Conservation (phyloP, 2,888 invertebrate species). For the Cryptocephalus moraei region DNA sequence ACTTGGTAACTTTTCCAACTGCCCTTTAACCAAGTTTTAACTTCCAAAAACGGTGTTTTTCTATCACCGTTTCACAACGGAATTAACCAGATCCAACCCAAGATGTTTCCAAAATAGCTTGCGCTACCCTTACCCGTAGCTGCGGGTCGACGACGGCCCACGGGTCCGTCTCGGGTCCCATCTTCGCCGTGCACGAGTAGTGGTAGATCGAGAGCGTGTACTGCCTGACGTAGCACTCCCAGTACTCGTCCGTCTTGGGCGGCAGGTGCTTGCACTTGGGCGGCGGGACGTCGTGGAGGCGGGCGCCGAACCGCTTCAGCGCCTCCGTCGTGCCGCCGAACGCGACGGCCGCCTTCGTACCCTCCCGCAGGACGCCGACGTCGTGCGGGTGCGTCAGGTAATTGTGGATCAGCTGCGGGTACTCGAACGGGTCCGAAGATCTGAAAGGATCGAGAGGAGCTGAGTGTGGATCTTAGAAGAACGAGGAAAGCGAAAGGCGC, state of each 20-base stretch:
- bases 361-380: conserved; percentile 71
- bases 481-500: too few relatives aligned
- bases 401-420: conserved; percentile 84
- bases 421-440: conserved; percentile 56
- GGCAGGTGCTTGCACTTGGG: conserved; percentile 78
- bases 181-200: conserved; percentile 73
- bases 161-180: conserved; percentile 68
- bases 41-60: too few relatives aligned
- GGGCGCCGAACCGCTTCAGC: conserved; percentile 68
- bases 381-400: conserved; percentile 84
- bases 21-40: too few relatives aligned
- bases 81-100: too few relatives aligned
- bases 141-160: conserved; percentile 74
- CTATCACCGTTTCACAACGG: too few relatives aligned
- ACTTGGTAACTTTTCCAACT: too few relatives aligned
- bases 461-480: background rate
- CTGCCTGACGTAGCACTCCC: conserved; percentile 74
- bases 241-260: conserved; percentile 72
- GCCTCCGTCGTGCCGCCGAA: conserved; percentile 72
- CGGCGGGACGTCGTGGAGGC: conserved; percentile 60
- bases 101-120: too few relatives aligned
- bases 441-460: conserved; percentile 2
- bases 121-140: conserved; percentile 46
- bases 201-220: conserved; percentile 86
- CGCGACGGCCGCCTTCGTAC: conserved; percentile 76